These are phyloP conservation scores for Strigamia transsilvanica DNA, from an alignment of 2,888 invertebrate genomes.

Conservation along the genomic window DNA sequence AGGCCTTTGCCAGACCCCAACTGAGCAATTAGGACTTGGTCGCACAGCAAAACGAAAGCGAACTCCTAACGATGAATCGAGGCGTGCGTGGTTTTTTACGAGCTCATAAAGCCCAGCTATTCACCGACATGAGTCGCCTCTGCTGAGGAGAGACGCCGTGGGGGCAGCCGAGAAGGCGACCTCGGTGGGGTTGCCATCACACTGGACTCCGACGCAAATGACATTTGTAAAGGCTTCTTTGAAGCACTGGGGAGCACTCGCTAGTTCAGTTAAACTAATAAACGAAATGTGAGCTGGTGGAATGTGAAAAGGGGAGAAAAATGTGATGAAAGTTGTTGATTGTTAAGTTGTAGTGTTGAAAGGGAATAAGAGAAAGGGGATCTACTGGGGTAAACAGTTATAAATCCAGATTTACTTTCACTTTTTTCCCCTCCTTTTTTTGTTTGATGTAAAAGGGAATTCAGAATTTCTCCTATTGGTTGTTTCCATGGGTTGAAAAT, in stretches of 20 bases:
- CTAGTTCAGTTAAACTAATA: slow-evolving; percentile 33
- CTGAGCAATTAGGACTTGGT: slow-evolving; percentile 44
- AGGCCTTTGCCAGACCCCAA: slow-evolving; percentile 39
- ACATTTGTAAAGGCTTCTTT: slow-evolving; percentile 32
- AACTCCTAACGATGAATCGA: slow-evolving; percentile 44
- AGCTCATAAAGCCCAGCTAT: slow-evolving; percentile 39
- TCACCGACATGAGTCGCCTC: slow-evolving; percentile 34
- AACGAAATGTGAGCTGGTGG: slow-evolving; percentile 15
- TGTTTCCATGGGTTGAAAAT: neutral
- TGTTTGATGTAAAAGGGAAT: neutral
- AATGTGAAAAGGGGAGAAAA: neutral
- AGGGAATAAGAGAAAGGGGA: neutral
- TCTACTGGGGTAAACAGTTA: neutral
- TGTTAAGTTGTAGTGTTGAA: neutral
- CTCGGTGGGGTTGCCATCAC: slow-evolving; percentile 15
- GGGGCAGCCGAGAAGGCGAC: slow-evolving; percentile 16
- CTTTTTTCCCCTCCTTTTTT: too few species aligned
- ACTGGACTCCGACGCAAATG: slow-evolving; percentile 25
- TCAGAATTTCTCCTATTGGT: neutral
- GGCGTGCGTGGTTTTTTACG: slow-evolving; percentile 44
- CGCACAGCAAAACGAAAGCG: slow-evolving; percentile 32
- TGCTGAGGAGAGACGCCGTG: slow-evolving; percentile 17
- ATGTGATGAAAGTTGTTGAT: slow-evolving; percentile 15
- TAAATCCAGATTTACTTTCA: too few species aligned
- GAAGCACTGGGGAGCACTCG: slow-evolving; percentile 16